Evolutionary conservation across 2,113 vertebrate genomes (phyloP), one percentile per base, ranked within the genome.

Genomic region (Chionis minor): DNA sequence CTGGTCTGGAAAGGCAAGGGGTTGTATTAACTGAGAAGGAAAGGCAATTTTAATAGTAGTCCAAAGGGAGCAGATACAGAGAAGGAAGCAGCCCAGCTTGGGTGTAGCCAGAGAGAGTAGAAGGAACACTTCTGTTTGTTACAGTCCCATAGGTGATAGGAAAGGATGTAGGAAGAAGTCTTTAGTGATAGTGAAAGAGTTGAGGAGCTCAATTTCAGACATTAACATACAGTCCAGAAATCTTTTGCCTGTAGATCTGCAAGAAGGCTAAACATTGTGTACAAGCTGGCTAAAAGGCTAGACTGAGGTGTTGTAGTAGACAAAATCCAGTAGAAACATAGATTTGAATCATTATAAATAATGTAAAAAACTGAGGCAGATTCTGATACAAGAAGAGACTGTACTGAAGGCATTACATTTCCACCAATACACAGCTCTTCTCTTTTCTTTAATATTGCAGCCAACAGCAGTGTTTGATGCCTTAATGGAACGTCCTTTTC

Each of bases 401-500:
- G 23, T 6, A 45, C 72, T 70, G 40, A 82, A 69, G n/a, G 30
- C 52, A 63, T 83, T 90, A 8, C 14, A 13, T 86, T 86, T 95
- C 55, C 30, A 73, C 45, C 40, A 69, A 28, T 78, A 42, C 15
- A 45, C 22, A 84, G 22, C 44, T 65, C 19, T 80, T 86, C 59
- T 63, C 33, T 93, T 28, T 35, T 80, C 40, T 88, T 96, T 94
- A 77, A 54, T 94, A 91, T 93, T 86, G 81, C 35, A 72, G 26
- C 65, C 67, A 81, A 45, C 79, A 63, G 54, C 93, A 77, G 65
- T 0, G 1, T 73, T 73, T 86, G 82, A 95, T 91, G 44, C 40
- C 61, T 96, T 97, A 97, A 94, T 96, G 81, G 69, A 97, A 94
- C 17, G 3, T 51, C 32, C 69, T 86, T 96, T 96, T 97, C 88